phyloP scores from a whole-genome alignment of 2,797 vertebrate genomes.

The Premnoplex brunnescens region DNA sequence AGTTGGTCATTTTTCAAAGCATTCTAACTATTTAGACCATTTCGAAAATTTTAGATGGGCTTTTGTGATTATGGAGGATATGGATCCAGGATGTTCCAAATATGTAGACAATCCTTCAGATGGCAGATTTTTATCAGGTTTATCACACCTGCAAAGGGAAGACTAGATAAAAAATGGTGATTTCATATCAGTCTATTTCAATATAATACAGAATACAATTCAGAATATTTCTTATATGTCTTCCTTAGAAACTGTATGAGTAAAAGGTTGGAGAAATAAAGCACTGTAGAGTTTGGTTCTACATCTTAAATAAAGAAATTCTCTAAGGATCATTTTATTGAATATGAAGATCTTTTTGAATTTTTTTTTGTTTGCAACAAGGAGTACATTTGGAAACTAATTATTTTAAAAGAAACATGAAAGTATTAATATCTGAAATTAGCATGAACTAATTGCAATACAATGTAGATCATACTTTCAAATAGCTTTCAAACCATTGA shows the following conservation, averaged over 20 bases:
- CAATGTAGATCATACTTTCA: not conserved
- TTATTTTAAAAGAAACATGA: not conserved
- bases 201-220: not conserved
- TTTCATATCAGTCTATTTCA: not conserved
- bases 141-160: not conserved
- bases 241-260: not conserved
- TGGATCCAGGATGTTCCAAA: not conserved
- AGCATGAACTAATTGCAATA: not conserved
- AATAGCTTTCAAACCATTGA: not conserved
- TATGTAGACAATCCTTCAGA: not conserved
- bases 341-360: not conserved
- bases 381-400: not conserved
- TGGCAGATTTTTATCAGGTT: not conserved
- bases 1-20: not conserved
- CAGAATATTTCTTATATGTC: not conserved
- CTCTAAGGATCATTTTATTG: not conserved
- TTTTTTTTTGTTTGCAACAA: not conserved
- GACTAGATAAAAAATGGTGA: not conserved
- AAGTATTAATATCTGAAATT: not conserved
- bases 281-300: not conserved
- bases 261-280: not conserved
- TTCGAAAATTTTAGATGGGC: not conserved
- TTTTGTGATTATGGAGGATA: not conserved
- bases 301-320: not conserved
- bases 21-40: not conserved